A percentile compares a stretch with the other conserved stretches of the same genome.
These are phyloP conservation scores for Mallotus villosus DNA, from an alignment of 2,797 vertebrate species.

Conservation along the genomic window DNA sequence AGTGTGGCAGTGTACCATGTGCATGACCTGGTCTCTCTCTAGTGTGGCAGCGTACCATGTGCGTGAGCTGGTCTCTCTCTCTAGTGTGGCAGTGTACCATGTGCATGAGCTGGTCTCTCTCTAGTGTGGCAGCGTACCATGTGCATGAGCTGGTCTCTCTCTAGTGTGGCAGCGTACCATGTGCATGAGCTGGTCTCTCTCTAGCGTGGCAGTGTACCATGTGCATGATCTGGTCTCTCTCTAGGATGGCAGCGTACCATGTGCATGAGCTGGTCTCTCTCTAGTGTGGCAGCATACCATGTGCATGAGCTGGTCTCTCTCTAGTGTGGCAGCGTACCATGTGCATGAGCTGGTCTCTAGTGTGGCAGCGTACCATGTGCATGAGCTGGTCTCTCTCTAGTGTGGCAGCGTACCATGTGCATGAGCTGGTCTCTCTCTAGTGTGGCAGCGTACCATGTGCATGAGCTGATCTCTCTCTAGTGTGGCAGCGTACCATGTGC, in stretches of 20 bases:
- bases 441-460: conserved; percentile 68
- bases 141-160: conserved; percentile 82
- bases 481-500: conserved; percentile 68
- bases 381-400: conserved; percentile 84
- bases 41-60: conserved; percentile 71
- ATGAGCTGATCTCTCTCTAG: conserved; percentile 84
- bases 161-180: conserved; percentile 73
- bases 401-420: conserved; percentile 68
- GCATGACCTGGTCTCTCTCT: conserved; percentile 83
- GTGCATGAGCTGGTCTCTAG: conserved; percentile 80
- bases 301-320: conserved; percentile 82
- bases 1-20: conserved; percentile 71
- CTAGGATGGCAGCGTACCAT: conserved; percentile 73
- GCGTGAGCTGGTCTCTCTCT: conserved; percentile 83
- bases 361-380: conserved; percentile 68
- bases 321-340: conserved; percentile 73
- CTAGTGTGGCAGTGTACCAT: conserved; percentile 72
- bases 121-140: conserved; percentile 73
- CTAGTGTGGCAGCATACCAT: conserved; percentile 73
- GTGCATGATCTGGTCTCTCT: conserved; percentile 82
- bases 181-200: conserved; percentile 82
- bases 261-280: conserved; percentile 82
- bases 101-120: conserved; percentile 82
- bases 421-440: conserved; percentile 84
- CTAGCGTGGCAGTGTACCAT: conserved; percentile 73